A percentile compares a stretch with the other conserved stretches of the same genome.
These are phyloP conservation scores for Dolichallabes microphthalmus DNA, from an alignment of 2,113 vertebrate genomes.

Conservation along the genomic window DNA sequence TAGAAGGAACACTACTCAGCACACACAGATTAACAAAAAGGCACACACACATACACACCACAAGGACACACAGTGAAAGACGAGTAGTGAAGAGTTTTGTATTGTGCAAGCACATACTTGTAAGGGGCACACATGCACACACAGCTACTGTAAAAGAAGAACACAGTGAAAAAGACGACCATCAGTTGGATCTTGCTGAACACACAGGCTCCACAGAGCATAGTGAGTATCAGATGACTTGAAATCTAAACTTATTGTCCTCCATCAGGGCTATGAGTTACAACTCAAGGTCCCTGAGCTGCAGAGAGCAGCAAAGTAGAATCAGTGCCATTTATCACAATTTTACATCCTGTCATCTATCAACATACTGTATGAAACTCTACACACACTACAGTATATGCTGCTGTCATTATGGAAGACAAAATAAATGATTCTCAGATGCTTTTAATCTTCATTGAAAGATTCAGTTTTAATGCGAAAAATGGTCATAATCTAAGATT, in stretches of 20 bases:
- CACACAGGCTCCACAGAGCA: slow-evolving; percentile 53
- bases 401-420: neutral
- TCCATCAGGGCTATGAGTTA: slow-evolving; percentile 63
- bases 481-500: neutral
- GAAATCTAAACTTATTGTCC: slow-evolving; percentile 67
- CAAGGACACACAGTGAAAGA: slow-evolving; percentile 38
- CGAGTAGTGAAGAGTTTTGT: slow-evolving; percentile 14
- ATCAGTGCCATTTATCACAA: slow-evolving; percentile 41
- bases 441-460: neutral
- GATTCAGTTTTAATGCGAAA: neutral
- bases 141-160: slow-evolving; percentile 11
- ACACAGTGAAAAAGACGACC: slow-evolving; percentile 54
- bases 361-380: slow-evolving; percentile 3
- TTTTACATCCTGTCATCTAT: neutral
- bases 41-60: slow-evolving; percentile 34
- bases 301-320: slow-evolving; percentile 29
- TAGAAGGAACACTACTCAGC: slow-evolving; percentile 62
- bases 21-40: slow-evolving; percentile 46
- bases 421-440: neutral
- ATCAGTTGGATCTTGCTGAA: slow-evolving; percentile 71
- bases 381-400: too few species aligned
- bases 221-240: slow-evolving; percentile 65
- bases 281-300: slow-evolving; percentile 30
- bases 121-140: neutral
- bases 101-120: slow-evolving; percentile 36